These are phyloP conservation scores for Heteromyza rotundicornis DNA, from an alignment of 2,888 invertebrate species.

Conservation along the genomic window DNA sequence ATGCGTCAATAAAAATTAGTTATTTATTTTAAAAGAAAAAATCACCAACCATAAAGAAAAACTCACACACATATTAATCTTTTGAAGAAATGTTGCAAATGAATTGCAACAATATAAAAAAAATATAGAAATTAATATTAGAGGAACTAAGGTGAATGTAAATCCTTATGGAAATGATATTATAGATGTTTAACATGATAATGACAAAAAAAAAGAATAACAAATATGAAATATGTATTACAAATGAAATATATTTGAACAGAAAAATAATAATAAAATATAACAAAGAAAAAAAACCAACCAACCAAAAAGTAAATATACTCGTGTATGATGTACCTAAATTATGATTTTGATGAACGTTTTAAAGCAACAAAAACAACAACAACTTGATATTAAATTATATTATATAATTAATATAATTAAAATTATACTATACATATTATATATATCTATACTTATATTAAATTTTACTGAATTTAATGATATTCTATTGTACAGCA, in stretches of 20 bases:
- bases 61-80: too few relatives aligned
- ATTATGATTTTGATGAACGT: not conserved
- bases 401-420: too few relatives aligned
- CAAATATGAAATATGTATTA: not conserved
- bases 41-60: too few relatives aligned
- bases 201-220: conserved; percentile 11
- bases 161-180: not conserved
- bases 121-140: conserved; percentile 2
- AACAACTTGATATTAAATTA: conserved; percentile 1
- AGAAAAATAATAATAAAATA: not conserved
- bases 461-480: conserved; percentile 9
- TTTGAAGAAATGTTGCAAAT: too few relatives aligned
- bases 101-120: not conserved
- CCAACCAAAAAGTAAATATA: conserved; percentile 13
- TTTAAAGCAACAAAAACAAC: conserved; percentile 10
- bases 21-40: too few relatives aligned
- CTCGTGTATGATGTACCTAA: not conserved
- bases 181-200: not conserved
- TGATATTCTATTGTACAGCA: conserved; percentile 24
- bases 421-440: conserved; percentile 4
- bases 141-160: conserved; percentile 6
- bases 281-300: conserved; percentile 15
- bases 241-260: not conserved
- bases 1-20: too few relatives aligned
- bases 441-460: not conserved